phyloP scores from a whole-genome alignment of 1,140 invertebrate genomes.

The Drosophila pectinifera region DNA sequence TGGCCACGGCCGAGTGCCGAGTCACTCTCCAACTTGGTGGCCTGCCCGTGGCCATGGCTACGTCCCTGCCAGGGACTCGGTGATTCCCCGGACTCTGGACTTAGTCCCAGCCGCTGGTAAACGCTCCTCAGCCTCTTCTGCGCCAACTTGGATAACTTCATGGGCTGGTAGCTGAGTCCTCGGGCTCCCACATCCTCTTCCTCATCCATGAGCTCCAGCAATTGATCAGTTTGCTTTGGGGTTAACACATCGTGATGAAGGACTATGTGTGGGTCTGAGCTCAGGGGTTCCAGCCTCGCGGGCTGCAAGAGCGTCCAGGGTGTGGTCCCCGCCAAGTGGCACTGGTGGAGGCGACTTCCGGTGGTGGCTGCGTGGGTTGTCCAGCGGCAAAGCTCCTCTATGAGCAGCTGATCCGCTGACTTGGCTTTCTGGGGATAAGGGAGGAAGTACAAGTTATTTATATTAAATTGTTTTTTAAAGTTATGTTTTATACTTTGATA shows the following conservation, averaged over 20 bases:
- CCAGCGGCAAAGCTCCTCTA: slow-evolving; percentile 70
- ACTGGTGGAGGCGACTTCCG: slow-evolving; percentile 39
- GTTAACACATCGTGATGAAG: slow-evolving; percentile 94
- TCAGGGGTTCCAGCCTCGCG: slow-evolving; percentile 93
- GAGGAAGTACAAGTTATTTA: not conserved
- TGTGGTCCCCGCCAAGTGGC: slow-evolving; percentile 82
- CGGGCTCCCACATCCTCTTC: not conserved
- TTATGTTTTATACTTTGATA: not conserved
- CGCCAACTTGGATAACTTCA: slow-evolving; percentile 35
- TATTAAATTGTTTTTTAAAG: not conserved
- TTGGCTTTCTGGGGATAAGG: slow-evolving; percentile 28
- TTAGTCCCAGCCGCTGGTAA: slow-evolving; percentile 45
- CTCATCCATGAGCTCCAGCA: slow-evolving; percentile 50
- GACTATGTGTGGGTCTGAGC: slow-evolving; percentile 92
- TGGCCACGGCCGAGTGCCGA: slow-evolving; percentile 5
- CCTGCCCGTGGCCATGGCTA: slow-evolving; percentile 68
- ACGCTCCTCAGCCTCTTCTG: slow-evolving; percentile 42
- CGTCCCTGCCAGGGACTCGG: slow-evolving; percentile 55
- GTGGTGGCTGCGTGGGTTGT: slow-evolving; percentile 19
- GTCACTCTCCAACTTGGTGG: slow-evolving; percentile 20
- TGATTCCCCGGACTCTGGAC: not conserved
- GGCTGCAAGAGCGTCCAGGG: slow-evolving; percentile 93
- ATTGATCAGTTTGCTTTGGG: slow-evolving; percentile 25
- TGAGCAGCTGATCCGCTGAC: slow-evolving; percentile 55
- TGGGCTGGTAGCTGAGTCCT: slow-evolving; percentile 13